A percentile compares a stretch with the other conserved stretches of the same genome.
phyloP scores from a whole-genome alignment of 2,797 vertebrate genomes.

The Ceyx erithaca region DNA sequence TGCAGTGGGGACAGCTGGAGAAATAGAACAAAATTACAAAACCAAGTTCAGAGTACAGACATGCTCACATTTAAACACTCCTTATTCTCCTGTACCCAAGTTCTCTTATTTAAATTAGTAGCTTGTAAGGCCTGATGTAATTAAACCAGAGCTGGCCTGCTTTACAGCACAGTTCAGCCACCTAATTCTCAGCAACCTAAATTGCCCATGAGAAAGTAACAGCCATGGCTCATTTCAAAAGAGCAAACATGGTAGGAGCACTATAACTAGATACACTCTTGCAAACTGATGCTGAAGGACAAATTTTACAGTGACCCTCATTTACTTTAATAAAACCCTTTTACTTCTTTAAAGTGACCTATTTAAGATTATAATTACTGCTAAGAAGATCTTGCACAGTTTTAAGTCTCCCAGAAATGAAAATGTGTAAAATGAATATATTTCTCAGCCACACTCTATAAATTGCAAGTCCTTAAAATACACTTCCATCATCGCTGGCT shows the following conservation, averaged over 20 bases:
- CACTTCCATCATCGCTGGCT: background rate
- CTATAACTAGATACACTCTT: background rate
- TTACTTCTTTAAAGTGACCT: background rate
- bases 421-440: background rate
- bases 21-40: background rate
- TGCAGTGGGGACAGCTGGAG: background rate
- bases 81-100: background rate
- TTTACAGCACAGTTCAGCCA: constrained; percentile 6
- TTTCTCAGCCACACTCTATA: background rate
- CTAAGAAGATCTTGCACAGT: background rate
- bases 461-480: background rate
- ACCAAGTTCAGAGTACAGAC: background rate
- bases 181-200: background rate
- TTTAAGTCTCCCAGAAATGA: background rate
- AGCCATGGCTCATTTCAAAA: background rate
- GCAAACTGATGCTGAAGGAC: background rate
- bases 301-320: background rate
- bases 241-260: background rate
- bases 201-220: background rate
- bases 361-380: background rate
- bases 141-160: constrained; percentile 7
- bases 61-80: background rate
- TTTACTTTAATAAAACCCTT: background rate
- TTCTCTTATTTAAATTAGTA: background rate
- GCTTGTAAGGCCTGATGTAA: background rate